phyloP scores from a whole-genome alignment of 2,113 vertebrate genomes.

The Anarrhichthys ocellatus region DNA sequence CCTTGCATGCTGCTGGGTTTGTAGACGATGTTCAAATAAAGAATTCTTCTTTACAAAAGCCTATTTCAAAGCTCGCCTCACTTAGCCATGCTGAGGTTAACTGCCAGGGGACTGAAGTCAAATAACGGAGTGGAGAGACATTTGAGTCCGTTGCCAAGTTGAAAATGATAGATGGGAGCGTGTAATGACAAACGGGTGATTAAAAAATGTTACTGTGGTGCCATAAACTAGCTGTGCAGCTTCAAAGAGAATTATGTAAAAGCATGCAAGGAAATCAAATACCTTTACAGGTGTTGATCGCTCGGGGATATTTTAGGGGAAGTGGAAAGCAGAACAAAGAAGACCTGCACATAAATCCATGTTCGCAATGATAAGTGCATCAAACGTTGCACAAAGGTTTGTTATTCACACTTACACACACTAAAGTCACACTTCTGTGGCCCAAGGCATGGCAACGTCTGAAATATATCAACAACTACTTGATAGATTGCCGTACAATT shows the following conservation, averaged over 20 bases:
- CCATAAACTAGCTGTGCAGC: constrained; percentile 1
- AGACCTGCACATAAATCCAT: neutral
- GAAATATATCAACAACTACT: neutral
- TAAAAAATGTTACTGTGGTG: constrained; percentile 17
- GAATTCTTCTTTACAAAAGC: constrained; percentile 36
- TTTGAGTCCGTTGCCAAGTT: constrained; percentile 38
- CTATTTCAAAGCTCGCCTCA: constrained; percentile 50
- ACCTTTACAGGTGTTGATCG: constrained; percentile 1
- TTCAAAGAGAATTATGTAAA: constrained; percentile 20
- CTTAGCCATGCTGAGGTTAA: constrained; percentile 32
- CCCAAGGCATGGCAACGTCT: neutral
- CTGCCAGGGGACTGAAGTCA: constrained; percentile 43
- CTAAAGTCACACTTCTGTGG: neutral
- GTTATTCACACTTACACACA: neutral
- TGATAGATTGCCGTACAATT: neutral
- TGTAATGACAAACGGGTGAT: constrained; percentile 27
- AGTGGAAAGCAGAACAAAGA: constrained; percentile 21
- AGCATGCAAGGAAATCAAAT: constrained; percentile 13
- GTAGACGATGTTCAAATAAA: constrained; percentile 60
- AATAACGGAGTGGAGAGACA: constrained; percentile 25
- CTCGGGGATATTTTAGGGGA: neutral
- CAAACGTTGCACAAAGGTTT: neutral
- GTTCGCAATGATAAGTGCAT: neutral
- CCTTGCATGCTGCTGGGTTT: constrained; percentile 48
- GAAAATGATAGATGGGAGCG: constrained; percentile 53